Percentiles rank a stretch among this genome's conserved stretches.
Conservation (phyloP, 2,113 vertebrate genomes). For the Oplegnathus fasciatus region DNA sequence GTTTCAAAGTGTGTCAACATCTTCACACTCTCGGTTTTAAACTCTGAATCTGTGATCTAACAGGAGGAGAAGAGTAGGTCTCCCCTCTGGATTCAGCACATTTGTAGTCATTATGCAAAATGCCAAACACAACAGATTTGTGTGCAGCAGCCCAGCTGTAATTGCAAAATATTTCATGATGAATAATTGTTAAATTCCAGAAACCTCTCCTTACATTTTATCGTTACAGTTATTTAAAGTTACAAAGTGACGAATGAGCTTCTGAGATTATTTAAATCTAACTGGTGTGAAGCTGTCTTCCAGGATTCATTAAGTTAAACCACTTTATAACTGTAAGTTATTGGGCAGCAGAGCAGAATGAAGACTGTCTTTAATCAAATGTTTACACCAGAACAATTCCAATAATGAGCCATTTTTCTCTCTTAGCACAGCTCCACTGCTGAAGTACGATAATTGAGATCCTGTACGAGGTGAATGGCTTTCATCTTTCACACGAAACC, state of each 20-base stretch:
- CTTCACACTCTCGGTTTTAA: not conserved
- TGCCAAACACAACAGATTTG: slow-evolving; percentile 4
- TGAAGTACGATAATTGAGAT: slow-evolving; percentile 49
- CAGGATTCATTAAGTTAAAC: slow-evolving; percentile 33
- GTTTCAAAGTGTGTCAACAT: not conserved
- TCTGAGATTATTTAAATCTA: slow-evolving; percentile 16
- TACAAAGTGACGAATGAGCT: slow-evolving; percentile 24
- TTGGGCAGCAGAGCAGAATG: slow-evolving; percentile 23
- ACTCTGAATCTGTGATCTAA: slow-evolving; percentile 4
- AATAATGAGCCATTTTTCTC: slow-evolving; percentile 56
- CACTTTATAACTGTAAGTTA: slow-evolving; percentile 23
- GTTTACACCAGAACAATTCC: slow-evolving; percentile 53
- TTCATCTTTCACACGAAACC: slow-evolving; percentile 51
- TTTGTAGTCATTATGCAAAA: slow-evolving; percentile 25
- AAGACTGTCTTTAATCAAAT: slow-evolving; percentile 54
- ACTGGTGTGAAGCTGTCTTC: slow-evolving; percentile 2
- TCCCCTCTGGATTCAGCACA: slow-evolving; percentile 2
- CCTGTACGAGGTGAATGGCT: slow-evolving; percentile 39
- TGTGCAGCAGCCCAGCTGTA: slow-evolving; percentile 14
- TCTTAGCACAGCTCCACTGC: slow-evolving; percentile 23
- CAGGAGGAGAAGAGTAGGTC: not conserved
- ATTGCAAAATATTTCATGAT: slow-evolving; percentile 36
- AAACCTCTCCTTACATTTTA: not conserved
- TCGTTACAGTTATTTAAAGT: not conserved
- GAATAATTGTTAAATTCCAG: slow-evolving; percentile 5